Percentiles rank a stretch among this genome's conserved stretches.
Evolutionary conservation across 1,140 invertebrate genomes (phyloP).

Genomic region (Chrysomallon squamiferum): DNA sequence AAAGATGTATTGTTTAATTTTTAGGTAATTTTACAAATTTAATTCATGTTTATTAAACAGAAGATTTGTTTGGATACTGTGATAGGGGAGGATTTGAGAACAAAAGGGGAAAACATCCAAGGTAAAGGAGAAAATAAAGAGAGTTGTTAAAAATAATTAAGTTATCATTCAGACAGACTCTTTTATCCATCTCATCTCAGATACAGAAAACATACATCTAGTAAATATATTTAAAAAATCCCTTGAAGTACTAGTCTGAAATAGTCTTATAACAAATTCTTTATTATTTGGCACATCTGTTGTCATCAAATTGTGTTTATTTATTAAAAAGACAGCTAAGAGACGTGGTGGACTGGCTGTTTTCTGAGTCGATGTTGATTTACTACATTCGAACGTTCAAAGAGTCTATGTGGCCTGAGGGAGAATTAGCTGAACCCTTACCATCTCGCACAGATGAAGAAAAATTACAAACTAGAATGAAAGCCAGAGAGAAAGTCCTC

Average conservation of each 20-base stretch:
- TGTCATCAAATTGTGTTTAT: not conserved
- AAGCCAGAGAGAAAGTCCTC: constrained; percentile 61
- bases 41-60: no score
- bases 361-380: constrained; percentile 88
- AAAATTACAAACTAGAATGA: constrained; percentile 68
- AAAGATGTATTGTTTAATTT: no score
- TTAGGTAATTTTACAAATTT: no score
- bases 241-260: not conserved
- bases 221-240: not conserved
- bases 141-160: no score
- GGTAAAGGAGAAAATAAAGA: no score
- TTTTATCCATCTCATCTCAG: no score
- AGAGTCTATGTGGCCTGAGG: constrained; percentile 89
- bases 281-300: not conserved
- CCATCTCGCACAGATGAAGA: constrained; percentile 73
- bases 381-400: constrained; percentile 84
- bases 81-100: no score
- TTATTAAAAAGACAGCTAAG: constrained; percentile 89
- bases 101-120: no score
- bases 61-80: no score
- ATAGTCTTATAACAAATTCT: not conserved
- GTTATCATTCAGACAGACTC: no score
- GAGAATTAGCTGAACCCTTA: constrained; percentile 69
- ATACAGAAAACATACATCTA: not conserved
- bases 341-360: constrained; percentile 84